Percentiles rank a stretch among this genome's conserved stretches.
Conservation (phyloP, 2,113 vertebrate genomes). For the Chroicocephalus ridibundus region DNA sequence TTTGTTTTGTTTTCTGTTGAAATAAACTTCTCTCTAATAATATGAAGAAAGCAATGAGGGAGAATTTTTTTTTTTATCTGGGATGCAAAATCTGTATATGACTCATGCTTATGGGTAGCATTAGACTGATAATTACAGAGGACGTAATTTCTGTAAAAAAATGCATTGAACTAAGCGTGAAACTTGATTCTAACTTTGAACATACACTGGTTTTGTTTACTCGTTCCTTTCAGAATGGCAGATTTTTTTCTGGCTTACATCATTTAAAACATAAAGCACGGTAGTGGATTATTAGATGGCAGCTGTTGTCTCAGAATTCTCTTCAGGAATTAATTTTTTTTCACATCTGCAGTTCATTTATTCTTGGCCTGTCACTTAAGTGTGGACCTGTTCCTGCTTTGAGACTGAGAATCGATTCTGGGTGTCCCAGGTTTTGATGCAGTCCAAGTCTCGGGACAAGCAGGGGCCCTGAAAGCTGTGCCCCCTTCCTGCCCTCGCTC, state of each 20-base stretch:
- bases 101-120: neutral
- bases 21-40: neutral
- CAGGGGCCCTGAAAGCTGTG: neutral
- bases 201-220: neutral
- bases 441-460: neutral
- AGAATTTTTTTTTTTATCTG: neutral
- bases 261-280: neutral
- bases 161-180: neutral
- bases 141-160: neutral
- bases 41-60: neutral
- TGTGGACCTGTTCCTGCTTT: neutral
- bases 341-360: neutral
- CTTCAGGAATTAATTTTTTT: neutral
- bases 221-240: neutral
- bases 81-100: neutral
- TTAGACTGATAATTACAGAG: neutral
- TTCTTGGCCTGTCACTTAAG: neutral
- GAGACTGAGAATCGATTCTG: neutral
- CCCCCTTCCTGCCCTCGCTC: neutral
- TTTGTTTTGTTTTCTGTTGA: neutral
- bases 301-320: neutral
- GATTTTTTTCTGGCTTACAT: neutral
- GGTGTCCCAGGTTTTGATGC: neutral
- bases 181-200: neutral
- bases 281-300: neutral